phyloP scores from a whole-genome alignment of 1,140 invertebrate genomes.

The Zophobas morio region DNA sequence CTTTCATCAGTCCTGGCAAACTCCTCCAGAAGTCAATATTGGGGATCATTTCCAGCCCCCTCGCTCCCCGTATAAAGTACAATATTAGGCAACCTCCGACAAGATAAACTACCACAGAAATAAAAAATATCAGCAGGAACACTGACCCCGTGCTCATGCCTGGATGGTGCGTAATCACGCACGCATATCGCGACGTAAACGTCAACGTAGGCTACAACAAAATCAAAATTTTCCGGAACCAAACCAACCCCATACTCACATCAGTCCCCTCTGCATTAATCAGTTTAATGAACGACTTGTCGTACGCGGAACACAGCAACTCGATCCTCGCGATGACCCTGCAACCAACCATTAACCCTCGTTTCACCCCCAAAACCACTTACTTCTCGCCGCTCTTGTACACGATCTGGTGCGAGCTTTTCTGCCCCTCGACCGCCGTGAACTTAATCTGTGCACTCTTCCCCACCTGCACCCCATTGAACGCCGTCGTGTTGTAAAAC shows the following conservation, averaged over 20 bases:
- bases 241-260: too few species aligned
- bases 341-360: background rate
- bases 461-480: too few species aligned
- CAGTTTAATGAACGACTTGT: slow-evolving; percentile 44
- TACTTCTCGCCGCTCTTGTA: background rate
- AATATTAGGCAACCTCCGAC: slow-evolving; percentile 69
- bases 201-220: slow-evolving; percentile 44
- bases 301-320: slow-evolving; percentile 35
- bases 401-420: slow-evolving; percentile 8
- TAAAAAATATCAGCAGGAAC: slow-evolving; percentile 61
- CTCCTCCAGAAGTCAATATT: slow-evolving; percentile 73
- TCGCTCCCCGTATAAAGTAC: slow-evolving; percentile 73
- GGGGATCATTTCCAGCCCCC: slow-evolving; percentile 72
- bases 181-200: slow-evolving; percentile 53
- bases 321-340: slow-evolving; percentile 42
- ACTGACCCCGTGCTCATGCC: slow-evolving; percentile 61
- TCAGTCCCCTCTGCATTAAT: background rate
- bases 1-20: slow-evolving; percentile 71
- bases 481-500: too few species aligned
- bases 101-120: slow-evolving; percentile 58
- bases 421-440: background rate
- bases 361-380: slow-evolving; percentile 1
- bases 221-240: too few species aligned
- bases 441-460: background rate
- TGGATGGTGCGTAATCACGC: slow-evolving; percentile 45